Percentiles rank a stretch among this genome's conserved stretches.
Conservation (phyloP, 2,797 vertebrate genomes). For the Pipistrellus kuhlii region DNA sequence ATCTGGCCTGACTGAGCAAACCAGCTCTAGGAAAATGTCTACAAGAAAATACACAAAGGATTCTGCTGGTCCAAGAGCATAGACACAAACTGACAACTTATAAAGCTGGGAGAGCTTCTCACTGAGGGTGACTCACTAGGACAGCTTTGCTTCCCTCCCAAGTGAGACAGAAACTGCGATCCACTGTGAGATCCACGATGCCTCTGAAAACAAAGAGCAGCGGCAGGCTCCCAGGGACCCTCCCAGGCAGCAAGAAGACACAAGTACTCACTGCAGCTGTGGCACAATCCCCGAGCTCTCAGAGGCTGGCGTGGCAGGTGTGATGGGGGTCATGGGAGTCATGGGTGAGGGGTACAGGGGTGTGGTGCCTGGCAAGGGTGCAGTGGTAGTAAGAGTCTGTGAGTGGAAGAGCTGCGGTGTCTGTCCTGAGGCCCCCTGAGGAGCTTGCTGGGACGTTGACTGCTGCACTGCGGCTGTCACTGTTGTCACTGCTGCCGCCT, state of each 20-base stretch:
- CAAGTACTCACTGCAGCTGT: slow-evolving; percentile 95
- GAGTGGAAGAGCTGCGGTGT: slow-evolving; percentile 98
- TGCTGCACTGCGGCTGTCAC: slow-evolving; percentile 89
- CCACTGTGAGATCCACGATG: not conserved
- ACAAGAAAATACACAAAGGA: not conserved
- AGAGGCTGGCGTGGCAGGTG: slow-evolving; percentile 96
- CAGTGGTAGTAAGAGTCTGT: slow-evolving; percentile 95
- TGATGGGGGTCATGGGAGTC: slow-evolving; percentile 98
- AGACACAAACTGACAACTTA: not conserved
- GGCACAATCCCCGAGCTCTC: slow-evolving; percentile 99
- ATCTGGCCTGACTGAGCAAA: not conserved
- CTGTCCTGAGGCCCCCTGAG: slow-evolving; percentile 93
- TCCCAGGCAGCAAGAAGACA: not conserved
- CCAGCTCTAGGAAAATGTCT: not conserved
- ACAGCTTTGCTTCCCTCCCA: not conserved
- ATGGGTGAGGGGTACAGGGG: slow-evolving; percentile 93
- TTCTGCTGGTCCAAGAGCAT: not conserved
- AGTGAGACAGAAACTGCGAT: not conserved
- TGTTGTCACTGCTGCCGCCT: slow-evolving; percentile 83
- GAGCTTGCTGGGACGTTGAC: slow-evolving; percentile 90
- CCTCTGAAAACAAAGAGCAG: not conserved
- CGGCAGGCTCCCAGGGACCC: no score
- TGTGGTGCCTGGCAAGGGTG: slow-evolving; percentile 96
- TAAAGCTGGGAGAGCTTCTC: not conserved
- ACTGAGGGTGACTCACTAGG: not conserved